A percentile compares a stretch with the other conserved stretches of the same genome.
Conservation (phyloP, 1,140 invertebrate genomes). For the Eueides isabella region DNA sequence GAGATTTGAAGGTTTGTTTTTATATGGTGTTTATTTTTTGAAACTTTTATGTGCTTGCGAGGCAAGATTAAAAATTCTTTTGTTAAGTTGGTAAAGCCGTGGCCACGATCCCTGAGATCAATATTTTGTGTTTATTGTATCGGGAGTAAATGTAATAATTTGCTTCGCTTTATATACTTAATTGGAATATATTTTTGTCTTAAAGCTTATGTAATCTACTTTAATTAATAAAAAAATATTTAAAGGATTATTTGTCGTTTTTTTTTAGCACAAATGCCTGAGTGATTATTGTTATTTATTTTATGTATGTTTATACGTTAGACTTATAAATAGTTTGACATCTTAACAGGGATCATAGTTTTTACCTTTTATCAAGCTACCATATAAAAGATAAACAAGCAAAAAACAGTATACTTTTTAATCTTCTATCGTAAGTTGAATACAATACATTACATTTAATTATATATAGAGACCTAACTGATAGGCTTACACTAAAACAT, state of each 20-base stretch:
- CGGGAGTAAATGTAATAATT: conserved; percentile 23
- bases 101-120: conserved; percentile 8
- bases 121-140: conserved; percentile 16
- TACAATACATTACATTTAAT: too few species aligned
- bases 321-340: too few species aligned
- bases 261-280: neutral
- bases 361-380: too few species aligned
- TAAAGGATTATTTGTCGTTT: conserved; percentile 36
- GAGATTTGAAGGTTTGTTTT: neutral
- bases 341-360: too few species aligned
- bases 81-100: neutral
- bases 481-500: too few species aligned
- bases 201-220: conserved; percentile 59
- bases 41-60: conserved; percentile 29
- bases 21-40: conserved; percentile 36
- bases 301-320: too few species aligned
- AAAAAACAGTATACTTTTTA: too few species aligned
- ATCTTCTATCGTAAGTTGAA: too few species aligned
- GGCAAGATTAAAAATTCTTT: conserved; percentile 2
- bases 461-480: too few species aligned
- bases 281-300: too few species aligned
- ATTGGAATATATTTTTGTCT: conserved; percentile 50
- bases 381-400: too few species aligned
- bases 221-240: conserved; percentile 55
- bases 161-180: conserved; percentile 44